phyloP scores from a whole-genome alignment of 2,113 vertebrate genomes.

The Colistium nudipinnis region DNA sequence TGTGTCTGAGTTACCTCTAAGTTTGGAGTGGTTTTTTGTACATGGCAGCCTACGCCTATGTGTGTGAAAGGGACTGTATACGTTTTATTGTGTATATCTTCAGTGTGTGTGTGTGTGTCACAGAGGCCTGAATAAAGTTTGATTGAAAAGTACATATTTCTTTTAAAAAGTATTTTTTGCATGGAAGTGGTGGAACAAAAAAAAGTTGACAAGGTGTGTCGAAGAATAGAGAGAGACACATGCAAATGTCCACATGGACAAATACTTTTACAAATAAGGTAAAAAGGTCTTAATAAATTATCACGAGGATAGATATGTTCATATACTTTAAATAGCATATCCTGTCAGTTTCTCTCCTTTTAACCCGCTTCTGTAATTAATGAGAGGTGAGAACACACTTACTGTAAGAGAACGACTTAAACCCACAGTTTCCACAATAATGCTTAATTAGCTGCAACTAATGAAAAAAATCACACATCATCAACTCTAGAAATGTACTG shows the following conservation, averaged over 20 bases:
- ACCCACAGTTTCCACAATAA: neutral
- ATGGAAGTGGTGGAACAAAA: too few species aligned
- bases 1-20: neutral
- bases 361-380: conserved; percentile 9
- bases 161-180: too few species aligned
- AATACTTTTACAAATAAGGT: too few species aligned
- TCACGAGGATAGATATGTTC: too few species aligned
- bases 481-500: neutral
- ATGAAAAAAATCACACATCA: conserved; percentile 5
- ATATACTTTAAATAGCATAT: conserved; percentile 4
- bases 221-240: too few species aligned
- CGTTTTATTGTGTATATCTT: neutral
- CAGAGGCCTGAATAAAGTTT: neutral
- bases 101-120: too few species aligned
- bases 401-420: neutral
- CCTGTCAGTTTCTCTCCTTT: neutral
- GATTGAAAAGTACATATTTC: too few species aligned
- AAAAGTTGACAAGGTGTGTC: too few species aligned
- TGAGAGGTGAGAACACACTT: neutral
- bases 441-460: neutral
- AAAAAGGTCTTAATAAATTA: too few species aligned
- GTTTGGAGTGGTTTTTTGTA: neutral
- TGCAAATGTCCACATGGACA: too few species aligned
- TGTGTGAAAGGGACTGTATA: neutral
- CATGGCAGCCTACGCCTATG: neutral